These are phyloP conservation scores for Tinamus major DNA, from an alignment of 2,797 vertebrate genomes.

Conservation along the genomic window DNA sequence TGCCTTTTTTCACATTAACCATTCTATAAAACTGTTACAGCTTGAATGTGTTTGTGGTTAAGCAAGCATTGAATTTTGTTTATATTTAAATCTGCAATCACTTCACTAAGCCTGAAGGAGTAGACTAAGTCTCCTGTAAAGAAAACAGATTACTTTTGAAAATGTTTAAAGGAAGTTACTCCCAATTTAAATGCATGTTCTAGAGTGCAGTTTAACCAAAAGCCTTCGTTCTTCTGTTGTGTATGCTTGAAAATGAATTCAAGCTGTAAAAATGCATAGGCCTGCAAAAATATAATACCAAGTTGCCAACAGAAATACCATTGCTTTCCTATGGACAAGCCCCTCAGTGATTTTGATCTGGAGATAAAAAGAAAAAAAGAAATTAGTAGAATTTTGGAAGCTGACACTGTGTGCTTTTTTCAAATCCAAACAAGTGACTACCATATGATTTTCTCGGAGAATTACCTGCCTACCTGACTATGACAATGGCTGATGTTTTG, in stretches of 20 bases:
- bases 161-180: background rate
- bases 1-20: background rate
- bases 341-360: background rate
- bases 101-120: background rate
- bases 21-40: background rate
- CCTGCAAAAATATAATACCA: background rate
- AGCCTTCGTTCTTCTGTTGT: background rate
- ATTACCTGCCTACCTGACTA: background rate
- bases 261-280: background rate
- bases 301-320: background rate
- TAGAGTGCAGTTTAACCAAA: background rate
- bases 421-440: background rate
- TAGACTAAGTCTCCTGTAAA: background rate
- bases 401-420: background rate
- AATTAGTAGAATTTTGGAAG: background rate
- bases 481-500: background rate
- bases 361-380: background rate
- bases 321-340: background rate
- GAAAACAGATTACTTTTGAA: background rate
- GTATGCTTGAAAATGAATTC: background rate
- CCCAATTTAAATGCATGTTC: background rate
- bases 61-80: background rate
- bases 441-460: background rate
- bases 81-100: background rate
- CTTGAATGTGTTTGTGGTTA: background rate